Evolutionary conservation across 2,797 vertebrate genomes (phyloP), one percentile per base, ranked within the genome.

Genomic region (Clarias fuscus): DNA sequence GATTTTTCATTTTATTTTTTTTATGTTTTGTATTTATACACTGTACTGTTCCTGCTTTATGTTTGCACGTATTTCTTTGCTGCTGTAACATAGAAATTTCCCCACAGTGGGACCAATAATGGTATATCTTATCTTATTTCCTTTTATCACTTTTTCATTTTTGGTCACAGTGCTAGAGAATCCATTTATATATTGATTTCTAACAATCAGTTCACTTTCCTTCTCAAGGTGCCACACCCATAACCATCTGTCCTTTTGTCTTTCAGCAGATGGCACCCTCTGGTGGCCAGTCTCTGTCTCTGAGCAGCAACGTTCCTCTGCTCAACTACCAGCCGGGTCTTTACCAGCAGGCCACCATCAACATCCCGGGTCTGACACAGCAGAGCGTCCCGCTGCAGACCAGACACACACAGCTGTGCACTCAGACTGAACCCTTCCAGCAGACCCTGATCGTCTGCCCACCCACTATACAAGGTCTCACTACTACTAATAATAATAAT

Each of bases 391-490:
- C 98, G 22, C 91, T 99, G 91, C 98, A 98, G 90, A 95, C 96
- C 90, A 95, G 98, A 89, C 95, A 98, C 88, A 95, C 97, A 65
- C 98, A 98, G 94, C 96, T 99, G 90, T 99, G 98, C 85, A 92
- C 97, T 5, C 98, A 99, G 92, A 94, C 97, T 0, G 98, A 99
- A 82, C 98, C 98, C 64, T 99, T 98, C 95, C 98, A 99, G 90
- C 98, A 99, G 88, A 99, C 98, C 0, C 98, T 99, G 92, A 99
- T 99, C 59, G 98, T 99, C 10, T 99, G 98, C 89, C 98, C 98
- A 56, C 97, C 98, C 67, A 96, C 97, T 91, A 98, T 99, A 91
- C 98, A 99, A 92, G 97, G 98, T 99, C 93, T 96, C 94, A 75
- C 70, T n/a, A 8, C 71, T 68, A 65, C 33, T 17, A 30, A 4